Base-by-base conservation (phyloP, 30 jellyfish, hydroid and myxozoan species). In the Hydractinia symbiolongicarpus region DNA sequence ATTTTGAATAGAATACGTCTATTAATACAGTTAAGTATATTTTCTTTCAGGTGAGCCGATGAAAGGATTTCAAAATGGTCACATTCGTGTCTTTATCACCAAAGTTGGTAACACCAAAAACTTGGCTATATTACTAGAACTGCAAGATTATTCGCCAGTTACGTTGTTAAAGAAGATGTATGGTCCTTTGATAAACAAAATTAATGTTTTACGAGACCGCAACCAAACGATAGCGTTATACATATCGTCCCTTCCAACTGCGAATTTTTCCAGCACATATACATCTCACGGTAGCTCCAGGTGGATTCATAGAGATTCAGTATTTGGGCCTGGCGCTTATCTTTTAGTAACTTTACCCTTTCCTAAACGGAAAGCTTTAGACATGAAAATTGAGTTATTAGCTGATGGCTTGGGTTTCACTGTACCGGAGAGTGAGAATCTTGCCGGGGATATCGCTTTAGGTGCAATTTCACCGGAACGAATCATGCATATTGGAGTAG, bases 281-380 rank as follows among this genome's bases (percentile, higher is more conserved):
- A 86, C 91, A 1, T 88, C 98, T 9, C 98, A 91, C 61, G 98
- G 98, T 17, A 91, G 98, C 79, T 86, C 96, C 51, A 85, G 98
- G 9, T 91, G 98, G 98, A 78, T 91, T 4, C 98, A 91, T 74
- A 67, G 96, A 15, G 87, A 91, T 62, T 91, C 98, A 9, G 67
- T 79, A 52, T 91, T 91, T 70, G 71, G 67, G 16, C 88, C 88
- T 57, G 98, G 98, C 9, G 98, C 98, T 16, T 81, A 90, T 7
- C 50, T 91, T 5, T 82, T 91, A 52, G 96, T 91, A 8, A 91
- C 98, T 55, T 70, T 91, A 15, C 98, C 98, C 20, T 91, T 91
- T 67, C 98, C 98, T 76, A 82, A 84, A 61, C 88, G 98, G 6
- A 91, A 91, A 91, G 98, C 98, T 9, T 56, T 91, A 76, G 98